phyloP scores from a whole-genome alignment of 2,113 vertebrate genomes.

The Ginglymostoma cirratum region DNA sequence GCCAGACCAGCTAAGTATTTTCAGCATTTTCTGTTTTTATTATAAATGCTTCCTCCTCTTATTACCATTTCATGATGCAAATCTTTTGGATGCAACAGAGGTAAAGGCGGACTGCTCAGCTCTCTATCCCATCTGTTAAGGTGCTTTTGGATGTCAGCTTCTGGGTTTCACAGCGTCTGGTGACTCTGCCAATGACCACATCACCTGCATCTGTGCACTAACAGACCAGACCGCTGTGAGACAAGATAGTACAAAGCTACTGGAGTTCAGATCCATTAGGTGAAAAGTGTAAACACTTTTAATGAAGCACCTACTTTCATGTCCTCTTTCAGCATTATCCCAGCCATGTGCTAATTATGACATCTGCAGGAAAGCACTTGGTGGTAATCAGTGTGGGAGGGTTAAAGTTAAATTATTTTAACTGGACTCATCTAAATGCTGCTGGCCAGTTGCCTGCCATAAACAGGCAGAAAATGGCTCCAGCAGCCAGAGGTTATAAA shows the following conservation, averaged over 20 bases:
- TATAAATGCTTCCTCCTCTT: background rate
- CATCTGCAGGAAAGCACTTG: background rate
- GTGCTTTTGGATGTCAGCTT: background rate
- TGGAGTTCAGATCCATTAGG: too few relatives aligned
- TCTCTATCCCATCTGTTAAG: background rate
- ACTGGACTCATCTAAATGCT: background rate
- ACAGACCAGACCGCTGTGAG: background rate
- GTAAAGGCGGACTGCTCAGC: background rate
- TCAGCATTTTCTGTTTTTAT: too few relatives aligned
- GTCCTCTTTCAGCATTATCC: background rate
- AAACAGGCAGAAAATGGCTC: background rate
- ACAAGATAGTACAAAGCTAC: background rate
- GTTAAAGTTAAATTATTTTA: background rate
- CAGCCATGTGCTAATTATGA: background rate
- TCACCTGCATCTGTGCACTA: background rate
- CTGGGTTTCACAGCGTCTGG: background rate
- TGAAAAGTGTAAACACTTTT: background rate
- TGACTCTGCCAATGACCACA: too few relatives aligned
- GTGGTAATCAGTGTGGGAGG: background rate
- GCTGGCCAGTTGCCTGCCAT: background rate
- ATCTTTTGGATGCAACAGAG: background rate
- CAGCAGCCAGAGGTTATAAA: background rate
- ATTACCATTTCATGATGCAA: background rate
- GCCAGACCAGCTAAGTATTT: too few relatives aligned
- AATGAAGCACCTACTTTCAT: background rate